Conservation (phyloP, 1,140 invertebrate genomes). For the Saccostrea echinata region DNA sequence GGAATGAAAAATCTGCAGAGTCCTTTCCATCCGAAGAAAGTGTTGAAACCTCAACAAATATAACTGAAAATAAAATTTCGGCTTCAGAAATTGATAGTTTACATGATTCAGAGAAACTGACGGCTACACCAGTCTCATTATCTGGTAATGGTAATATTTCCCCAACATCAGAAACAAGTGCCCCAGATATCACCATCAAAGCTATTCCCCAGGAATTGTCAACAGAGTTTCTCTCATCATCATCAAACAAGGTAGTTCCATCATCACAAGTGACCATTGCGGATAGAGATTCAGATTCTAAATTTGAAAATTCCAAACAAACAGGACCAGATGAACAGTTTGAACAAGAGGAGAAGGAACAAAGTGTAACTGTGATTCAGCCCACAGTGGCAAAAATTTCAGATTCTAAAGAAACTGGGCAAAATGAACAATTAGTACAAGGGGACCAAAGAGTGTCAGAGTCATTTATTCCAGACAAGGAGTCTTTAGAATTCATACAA, state of each 20-base stretch:
- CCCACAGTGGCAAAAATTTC: neutral
- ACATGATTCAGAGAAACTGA: neutral
- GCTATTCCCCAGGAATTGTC: neutral
- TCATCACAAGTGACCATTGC: neutral
- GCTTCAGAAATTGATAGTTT: neutral
- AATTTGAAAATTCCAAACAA: neutral
- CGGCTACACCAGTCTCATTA: neutral
- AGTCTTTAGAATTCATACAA: neutral
- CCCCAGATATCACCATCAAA: neutral
- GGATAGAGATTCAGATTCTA: conserved; percentile 11
- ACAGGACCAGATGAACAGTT: neutral
- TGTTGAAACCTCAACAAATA: neutral
- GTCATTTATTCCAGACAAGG: neutral
- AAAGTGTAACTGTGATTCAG: neutral
- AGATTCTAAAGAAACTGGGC: neutral
- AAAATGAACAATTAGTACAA: neutral
- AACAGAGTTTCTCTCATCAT: neutral
- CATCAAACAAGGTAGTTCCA: neutral
- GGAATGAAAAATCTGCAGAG: neutral
- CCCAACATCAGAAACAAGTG: conserved; percentile 9
- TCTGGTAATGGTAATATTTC: neutral
- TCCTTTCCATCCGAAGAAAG: neutral
- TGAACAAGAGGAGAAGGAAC: neutral
- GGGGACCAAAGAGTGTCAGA: too few species aligned
- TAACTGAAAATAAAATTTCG: neutral